Base-by-base conservation (phyloP, 1,140 invertebrate species). In the Rhyzopertha dominica region DNA sequence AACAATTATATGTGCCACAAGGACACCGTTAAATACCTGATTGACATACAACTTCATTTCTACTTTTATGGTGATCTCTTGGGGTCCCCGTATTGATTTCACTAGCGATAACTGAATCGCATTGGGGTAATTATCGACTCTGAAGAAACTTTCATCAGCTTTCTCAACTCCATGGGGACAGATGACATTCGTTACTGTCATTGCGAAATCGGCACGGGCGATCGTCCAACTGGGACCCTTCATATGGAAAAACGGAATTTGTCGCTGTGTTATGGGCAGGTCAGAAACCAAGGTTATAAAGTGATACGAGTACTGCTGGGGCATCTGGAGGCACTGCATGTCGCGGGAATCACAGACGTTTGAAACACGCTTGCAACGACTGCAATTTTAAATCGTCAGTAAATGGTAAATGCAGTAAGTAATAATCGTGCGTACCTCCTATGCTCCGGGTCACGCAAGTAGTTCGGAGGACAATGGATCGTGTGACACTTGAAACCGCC, bases 211-310 rank as follows among this genome's bases (percentile, higher is more conserved):
- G 3, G 87, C 74, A 23, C 77, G 80, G 12, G 84, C 81, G 13
- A 73, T 74, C 1, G 73, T 60, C 70, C 81, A 80, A 12, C 77
- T 68, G 0, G 87, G 85, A 0, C 87, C 84, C 42, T 85, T 75
- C 79, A 96, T 91, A 7, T 86, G 91, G 66, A 95, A 95, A 1
- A 97, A 69, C 38, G 89, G 82, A 26, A 88, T 69, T 51, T 76
- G 73, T 4, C 79, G 84, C 1, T 70, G 59, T 0, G 87, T 81
- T 5, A 95, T 75, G 17, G 81, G 80, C 12, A 93, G 69, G 63
- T 90, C 88, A 35, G 88, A 86, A 0, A 88, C 82, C 53, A 96
- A 84, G 0, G 88, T 89, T 47, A 96, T 85, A 66, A 88, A 96
- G 69, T 94, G 94, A 72, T 84, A 93, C 4, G 89, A 91, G 59